Evolutionary conservation across 2,888 invertebrate genomes (phyloP), one percentile per base, ranked within the genome.

Genomic region (Troilus luridus): DNA sequence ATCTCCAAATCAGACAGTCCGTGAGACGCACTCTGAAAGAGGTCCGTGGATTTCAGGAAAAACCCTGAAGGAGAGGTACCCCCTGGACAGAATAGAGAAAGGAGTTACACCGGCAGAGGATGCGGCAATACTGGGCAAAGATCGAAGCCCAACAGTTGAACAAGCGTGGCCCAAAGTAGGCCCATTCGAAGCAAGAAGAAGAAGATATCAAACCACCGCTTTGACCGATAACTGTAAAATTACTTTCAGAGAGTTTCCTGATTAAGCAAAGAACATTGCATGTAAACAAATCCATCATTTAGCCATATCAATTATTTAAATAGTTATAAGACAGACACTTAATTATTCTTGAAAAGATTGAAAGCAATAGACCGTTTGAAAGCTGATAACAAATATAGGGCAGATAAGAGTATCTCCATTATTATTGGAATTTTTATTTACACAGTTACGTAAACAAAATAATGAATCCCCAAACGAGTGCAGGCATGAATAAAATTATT

Each of bases 401-500:
- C 72, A 77, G 72, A 77, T 77, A 41, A 77, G 7, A 9, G 0
- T 77, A 77, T 77, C 72, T 77, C 41, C 9, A 41, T 77, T 27
- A 77, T 77, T 77, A 41, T 77, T 77, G 27, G 72, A 41, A 77
- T 14, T 67, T 64, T 67, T 72, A 72, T 72, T 27, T 41, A 41
- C 17, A 77, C 41, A 77, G 72, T 77, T 77, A 77, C 17, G 19
- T 77, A 77, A 77, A 41, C 67, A 67, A 67, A 24, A n/a, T 3
- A n/a, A 64, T 64, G 11, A 24, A 24, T 64, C n/a, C 24, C n/a
- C 24, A 0, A 62, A 6, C 19, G 62, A 21, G 21, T 21, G 62
- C 5, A 8, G 8, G 9, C n/a, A n/a, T 64, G 9, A 9, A 64
- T 64, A n/a, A 21, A 64, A n/a, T 41, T 41, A 41, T 41, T 41